phyloP scores from a whole-genome alignment of 1,140 invertebrate genomes.

The Sitodiplosis mosellana region DNA sequence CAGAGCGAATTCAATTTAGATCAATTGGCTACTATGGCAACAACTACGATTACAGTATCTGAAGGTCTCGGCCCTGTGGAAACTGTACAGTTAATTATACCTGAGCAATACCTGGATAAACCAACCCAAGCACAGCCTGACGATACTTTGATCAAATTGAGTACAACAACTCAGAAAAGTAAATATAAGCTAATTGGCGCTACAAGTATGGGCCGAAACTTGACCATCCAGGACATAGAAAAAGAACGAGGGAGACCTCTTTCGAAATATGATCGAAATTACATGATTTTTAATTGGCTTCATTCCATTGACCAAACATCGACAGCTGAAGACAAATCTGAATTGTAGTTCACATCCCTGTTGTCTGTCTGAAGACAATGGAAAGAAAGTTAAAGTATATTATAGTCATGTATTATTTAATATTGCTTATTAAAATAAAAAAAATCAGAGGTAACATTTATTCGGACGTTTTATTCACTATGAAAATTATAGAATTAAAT shows the following conservation, averaged over 20 bases:
- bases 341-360: conserved; percentile 6
- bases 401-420: too few relatives aligned
- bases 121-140: conserved; percentile 10
- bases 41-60: conserved; percentile 6
- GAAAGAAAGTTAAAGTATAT: too few relatives aligned
- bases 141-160: not conserved
- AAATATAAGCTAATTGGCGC: not conserved
- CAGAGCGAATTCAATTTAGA: conserved; percentile 69
- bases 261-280: conserved; percentile 73
- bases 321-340: conserved; percentile 32
- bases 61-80: conserved; percentile 8
- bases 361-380: too few relatives aligned
- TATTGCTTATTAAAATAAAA: too few relatives aligned
- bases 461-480: too few relatives aligned
- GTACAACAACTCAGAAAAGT: not conserved
- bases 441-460: too few relatives aligned
- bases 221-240: conserved; percentile 62
- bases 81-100: too few relatives aligned
- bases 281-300: conserved; percentile 87
- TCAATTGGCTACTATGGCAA: conserved; percentile 35
- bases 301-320: conserved; percentile 58
- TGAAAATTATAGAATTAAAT: too few relatives aligned
- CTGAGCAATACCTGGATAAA: not conserved
- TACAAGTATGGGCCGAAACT: conserved; percentile 9
- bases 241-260: conserved; percentile 62